Base-by-base conservation (phyloP, 2,888 invertebrate species). In the Diarsia brunnea region DNA sequence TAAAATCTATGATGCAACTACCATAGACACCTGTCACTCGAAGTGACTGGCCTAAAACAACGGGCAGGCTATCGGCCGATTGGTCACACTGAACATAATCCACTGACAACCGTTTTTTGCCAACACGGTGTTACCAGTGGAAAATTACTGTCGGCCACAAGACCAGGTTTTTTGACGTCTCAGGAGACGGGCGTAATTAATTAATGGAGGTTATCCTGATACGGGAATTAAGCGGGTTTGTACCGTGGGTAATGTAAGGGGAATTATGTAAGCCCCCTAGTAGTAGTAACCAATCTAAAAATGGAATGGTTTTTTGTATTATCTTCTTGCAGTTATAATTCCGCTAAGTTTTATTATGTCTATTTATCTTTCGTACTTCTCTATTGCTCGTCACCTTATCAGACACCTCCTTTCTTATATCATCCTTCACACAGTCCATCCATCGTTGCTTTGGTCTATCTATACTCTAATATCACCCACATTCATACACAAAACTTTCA, bases 31-130 rank as follows among this genome's bases (percentile, higher is more conserved):
- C 73, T 53, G 63, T 70, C 65, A 66, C 31, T 47, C 73, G 73
- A 87, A 85, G 90, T 89, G 86, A 91, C 78, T 90, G 90, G 77
- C 89, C 90, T 89, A 87, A 89, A 86, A 91, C 90, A 91, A 91
- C 79, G 38, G 82, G 11, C 24, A 11, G 64, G 73, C 38, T 80
- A 78, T 73, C 75, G 90, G 0, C 90, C 91, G 90, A 91, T 91
- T 90, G 49, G 87, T 61, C 84, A 84, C 89, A 85, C 73, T 78
- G 24, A 78, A 82, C 80, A 81, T 79, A 83, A 78, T 76, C 51
- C n/a, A 47, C 5, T 2, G n/a, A 63, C 60, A 75, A 72, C 73
- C 65, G 78, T 84, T 87, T 87, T 87, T 87, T 88, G 76, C 84
- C 77, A 72, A 73, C 72, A 86, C 84, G 69, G 72, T 66, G 71